These are phyloP conservation scores for Myotis yumanensis DNA, from an alignment of 2,113 vertebrate genomes.

Conservation along the genomic window DNA sequence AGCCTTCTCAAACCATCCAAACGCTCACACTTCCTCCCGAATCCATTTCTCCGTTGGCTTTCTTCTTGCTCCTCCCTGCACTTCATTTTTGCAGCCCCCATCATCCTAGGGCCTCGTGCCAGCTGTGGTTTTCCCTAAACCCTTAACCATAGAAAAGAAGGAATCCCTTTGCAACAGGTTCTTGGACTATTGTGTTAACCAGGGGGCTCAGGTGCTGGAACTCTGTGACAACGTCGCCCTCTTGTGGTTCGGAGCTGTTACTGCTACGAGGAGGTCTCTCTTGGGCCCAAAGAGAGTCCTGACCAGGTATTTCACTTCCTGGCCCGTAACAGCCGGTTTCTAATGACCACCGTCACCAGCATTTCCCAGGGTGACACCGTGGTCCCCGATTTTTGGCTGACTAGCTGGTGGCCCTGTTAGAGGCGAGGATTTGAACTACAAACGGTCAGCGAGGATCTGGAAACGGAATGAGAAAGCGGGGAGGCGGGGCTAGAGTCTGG, in stretches of 20 bases:
- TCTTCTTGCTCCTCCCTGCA: not conserved
- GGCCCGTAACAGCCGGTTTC: not conserved
- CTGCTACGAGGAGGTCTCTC: not conserved
- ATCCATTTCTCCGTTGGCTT: not conserved
- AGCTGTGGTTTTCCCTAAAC: not conserved
- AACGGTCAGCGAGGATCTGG: not conserved
- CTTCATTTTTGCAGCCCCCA: not conserved
- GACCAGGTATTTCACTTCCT: not conserved
- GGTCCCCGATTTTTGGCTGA: not conserved
- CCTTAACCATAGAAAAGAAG: not conserved
- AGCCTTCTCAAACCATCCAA: not conserved
- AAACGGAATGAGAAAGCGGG: not conserved
- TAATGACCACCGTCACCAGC: not conserved
- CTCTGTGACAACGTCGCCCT: slow-evolving; percentile 37
- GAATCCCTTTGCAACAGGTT: not conserved
- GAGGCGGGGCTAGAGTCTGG: not conserved
- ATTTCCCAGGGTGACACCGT: not conserved
- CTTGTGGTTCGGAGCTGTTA: not conserved
- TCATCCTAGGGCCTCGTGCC: not conserved
- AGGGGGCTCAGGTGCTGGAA: not conserved
- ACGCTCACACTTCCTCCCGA: not conserved
- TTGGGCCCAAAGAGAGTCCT: not conserved
- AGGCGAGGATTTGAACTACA: not conserved
- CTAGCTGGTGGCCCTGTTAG: not conserved
- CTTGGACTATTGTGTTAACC: not conserved